Conservation (phyloP, 1,140 invertebrate genomes). For the Drosophila carrolli region DNA sequence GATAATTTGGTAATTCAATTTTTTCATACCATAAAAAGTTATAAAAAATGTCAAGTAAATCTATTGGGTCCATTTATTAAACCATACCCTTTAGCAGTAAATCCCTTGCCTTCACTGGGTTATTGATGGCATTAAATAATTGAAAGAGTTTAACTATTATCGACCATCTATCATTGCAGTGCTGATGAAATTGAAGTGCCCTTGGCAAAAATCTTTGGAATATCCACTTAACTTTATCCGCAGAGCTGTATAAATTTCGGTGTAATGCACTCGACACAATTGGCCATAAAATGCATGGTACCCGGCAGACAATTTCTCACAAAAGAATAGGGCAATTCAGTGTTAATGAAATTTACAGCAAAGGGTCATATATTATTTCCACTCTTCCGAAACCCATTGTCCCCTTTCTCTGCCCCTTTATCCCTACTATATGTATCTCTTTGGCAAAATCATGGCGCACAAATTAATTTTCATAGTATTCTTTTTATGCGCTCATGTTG, state of each 20-base stretch:
- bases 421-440: slow-evolving; percentile 6
- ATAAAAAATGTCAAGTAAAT: neutral
- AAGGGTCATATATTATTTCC: slow-evolving; percentile 49
- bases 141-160: slow-evolving; percentile 8
- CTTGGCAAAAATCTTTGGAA: slow-evolving; percentile 24
- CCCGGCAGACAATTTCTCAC: slow-evolving; percentile 42
- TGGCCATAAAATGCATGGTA: slow-evolving; percentile 40
- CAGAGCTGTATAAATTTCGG: slow-evolving; percentile 46
- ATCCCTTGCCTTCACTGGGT: neutral
- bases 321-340: slow-evolving; percentile 47
- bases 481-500: slow-evolving; percentile 72
- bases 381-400: slow-evolving; percentile 5
- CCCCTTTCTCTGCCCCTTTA: neutral
- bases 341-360: slow-evolving; percentile 61
- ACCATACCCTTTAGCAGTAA: neutral
- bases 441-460: slow-evolving; percentile 55
- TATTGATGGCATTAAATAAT: slow-evolving; percentile 8
- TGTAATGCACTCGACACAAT: slow-evolving; percentile 62
- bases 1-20: too few species aligned
- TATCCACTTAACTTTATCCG: slow-evolving; percentile 31
- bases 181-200: slow-evolving; percentile 25
- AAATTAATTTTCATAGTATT: slow-evolving; percentile 75
- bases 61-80: neutral
- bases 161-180: slow-evolving; percentile 19
- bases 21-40: too few species aligned